Evolutionary conservation across 1,140 invertebrate genomes (phyloP).

Genomic region (Camponotus pennsylvanicus): DNA sequence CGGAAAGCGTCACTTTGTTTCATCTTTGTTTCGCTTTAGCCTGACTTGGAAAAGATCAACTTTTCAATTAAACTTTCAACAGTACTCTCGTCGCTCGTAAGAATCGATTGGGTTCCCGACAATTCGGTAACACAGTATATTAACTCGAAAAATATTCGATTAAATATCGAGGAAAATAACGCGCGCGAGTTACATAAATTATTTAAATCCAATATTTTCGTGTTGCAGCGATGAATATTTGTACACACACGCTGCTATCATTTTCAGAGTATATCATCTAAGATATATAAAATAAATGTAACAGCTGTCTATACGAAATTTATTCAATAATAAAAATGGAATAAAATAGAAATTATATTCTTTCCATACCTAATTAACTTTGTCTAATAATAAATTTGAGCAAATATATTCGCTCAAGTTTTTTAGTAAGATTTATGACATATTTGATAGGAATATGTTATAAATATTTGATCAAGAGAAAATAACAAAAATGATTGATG

Average conservation of each 20-base stretch:
- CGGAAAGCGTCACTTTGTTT: conserved; percentile 44
- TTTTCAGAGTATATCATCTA: background rate
- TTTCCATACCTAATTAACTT: background rate
- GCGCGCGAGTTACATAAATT: background rate
- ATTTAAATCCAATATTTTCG: background rate
- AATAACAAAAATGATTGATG: conserved; percentile 25
- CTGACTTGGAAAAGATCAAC: conserved; percentile 38
- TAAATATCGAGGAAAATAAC: background rate
- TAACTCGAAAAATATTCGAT: background rate
- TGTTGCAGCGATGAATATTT: too few relatives aligned
- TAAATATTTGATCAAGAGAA: conserved; percentile 34
- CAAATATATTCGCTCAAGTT: conserved; percentile 6
- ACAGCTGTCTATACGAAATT: background rate
- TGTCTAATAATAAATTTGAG: conserved; percentile 25
- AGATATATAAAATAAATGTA: background rate
- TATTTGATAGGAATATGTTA: background rate
- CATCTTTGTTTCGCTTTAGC: conserved; percentile 46
- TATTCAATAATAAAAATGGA: too few relatives aligned
- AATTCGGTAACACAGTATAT: background rate
- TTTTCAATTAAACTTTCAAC: conserved; percentile 63
- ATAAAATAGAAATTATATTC: conserved; percentile 12
- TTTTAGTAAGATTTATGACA: too few relatives aligned
- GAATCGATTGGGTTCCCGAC: conserved; percentile 30
- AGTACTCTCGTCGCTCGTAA: background rate
- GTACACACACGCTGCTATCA: background rate